These are phyloP conservation scores for Miichthys miiuy DNA, from an alignment of 2,797 vertebrate genomes.

Conservation along the genomic window DNA sequence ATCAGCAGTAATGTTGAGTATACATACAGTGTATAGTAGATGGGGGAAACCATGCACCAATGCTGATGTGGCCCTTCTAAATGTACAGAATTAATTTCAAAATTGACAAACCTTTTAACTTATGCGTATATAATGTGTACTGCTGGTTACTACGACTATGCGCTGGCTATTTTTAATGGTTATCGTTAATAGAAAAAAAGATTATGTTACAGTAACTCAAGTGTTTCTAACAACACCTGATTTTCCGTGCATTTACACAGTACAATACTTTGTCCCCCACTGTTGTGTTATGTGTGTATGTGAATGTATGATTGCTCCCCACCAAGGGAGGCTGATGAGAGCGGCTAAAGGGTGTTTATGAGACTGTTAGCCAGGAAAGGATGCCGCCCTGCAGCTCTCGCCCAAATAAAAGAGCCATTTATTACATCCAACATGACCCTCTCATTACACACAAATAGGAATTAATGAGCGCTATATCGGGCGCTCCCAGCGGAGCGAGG, in stretches of 20 bases:
- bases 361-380: conserved; percentile 79
- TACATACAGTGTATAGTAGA: background rate
- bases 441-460: conserved; percentile 87
- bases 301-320: conserved; percentile 58
- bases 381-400: conserved; percentile 80
- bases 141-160: background rate
- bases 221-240: conserved; percentile 37
- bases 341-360: conserved; percentile 82
- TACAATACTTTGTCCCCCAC: conserved; percentile 18
- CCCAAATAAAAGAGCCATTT: conserved; percentile 87
- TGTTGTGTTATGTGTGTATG: conserved; percentile 17
- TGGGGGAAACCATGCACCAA: background rate
- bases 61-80: background rate
- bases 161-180: conserved; percentile 7
- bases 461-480: conserved; percentile 86
- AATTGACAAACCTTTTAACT: conserved; percentile 1
- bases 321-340: conserved; percentile 75
- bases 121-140: background rate
- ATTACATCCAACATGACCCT: conserved; percentile 87
- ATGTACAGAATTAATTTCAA: background rate
- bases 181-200: background rate
- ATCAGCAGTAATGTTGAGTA: background rate
- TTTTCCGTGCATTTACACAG: conserved; percentile 31
- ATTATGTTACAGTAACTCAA: conserved; percentile 3
- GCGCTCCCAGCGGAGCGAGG: conserved; percentile 79